These are phyloP conservation scores for Dipodomys stephensi DNA, from an alignment of 2,113 vertebrate genomes.

Conservation along the genomic window DNA sequence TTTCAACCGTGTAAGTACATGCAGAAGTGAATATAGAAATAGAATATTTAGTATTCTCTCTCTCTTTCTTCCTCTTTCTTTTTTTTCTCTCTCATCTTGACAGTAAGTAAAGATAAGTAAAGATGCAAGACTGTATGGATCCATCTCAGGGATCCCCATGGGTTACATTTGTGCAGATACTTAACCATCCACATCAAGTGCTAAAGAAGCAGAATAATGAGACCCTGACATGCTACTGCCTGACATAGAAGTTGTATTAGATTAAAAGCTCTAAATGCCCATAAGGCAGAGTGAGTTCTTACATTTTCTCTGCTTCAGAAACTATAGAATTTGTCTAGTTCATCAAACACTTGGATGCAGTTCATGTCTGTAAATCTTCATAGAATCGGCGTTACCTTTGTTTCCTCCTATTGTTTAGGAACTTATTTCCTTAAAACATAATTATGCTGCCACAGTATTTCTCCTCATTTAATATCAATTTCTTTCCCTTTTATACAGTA, in stretches of 20 bases:
- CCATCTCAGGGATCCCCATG: conserved; percentile 42
- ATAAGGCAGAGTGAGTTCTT: conserved; percentile 23
- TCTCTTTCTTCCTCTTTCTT: too few relatives aligned
- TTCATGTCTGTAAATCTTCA: conserved; percentile 30
- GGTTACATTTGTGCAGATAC: conserved; percentile 21
- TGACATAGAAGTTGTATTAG: conserved; percentile 68
- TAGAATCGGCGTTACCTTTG: not conserved
- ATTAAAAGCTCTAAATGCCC: conserved; percentile 68
- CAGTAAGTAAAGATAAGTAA: conserved; percentile 53
- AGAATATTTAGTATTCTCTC: conserved; percentile 10
- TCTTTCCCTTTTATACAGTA: not conserved
- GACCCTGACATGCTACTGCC: not conserved
- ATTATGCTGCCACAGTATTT: not conserved
- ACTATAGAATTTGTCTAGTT: conserved; percentile 48
- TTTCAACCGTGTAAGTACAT: not conserved
- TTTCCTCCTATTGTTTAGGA: not conserved
- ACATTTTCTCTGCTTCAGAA: conserved; percentile 42
- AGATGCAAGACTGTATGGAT: conserved; percentile 30
- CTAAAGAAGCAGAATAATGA: conserved; percentile 20
- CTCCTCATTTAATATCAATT: not conserved
- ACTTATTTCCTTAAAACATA: conserved; percentile 4
- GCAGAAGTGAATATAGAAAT: not conserved
- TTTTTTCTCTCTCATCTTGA: not conserved
- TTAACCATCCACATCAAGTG: conserved; percentile 42
- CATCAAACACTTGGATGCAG: conserved; percentile 40